Conservation (phyloP, 1,140 invertebrate genomes). For the Lineus longissimus region DNA sequence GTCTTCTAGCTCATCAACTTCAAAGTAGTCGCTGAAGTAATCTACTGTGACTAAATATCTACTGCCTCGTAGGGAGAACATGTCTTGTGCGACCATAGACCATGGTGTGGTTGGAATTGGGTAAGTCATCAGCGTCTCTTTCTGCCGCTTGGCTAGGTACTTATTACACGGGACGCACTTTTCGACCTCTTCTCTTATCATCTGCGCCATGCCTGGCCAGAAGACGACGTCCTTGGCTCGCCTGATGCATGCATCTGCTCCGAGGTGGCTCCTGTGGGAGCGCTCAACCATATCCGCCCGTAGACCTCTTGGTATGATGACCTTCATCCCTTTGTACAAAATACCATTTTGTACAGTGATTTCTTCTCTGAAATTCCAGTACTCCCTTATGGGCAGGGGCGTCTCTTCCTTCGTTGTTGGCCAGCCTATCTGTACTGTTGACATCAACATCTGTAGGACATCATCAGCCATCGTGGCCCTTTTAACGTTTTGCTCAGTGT, state of each 20-base stretch:
- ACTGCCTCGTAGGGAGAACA: background rate
- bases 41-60: constrained; percentile 13
- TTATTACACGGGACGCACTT: too few relatives aligned
- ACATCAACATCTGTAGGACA: constrained; percentile 7
- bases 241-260: constrained; percentile 15
- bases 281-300: constrained; percentile 15
- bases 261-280: constrained; percentile 20
- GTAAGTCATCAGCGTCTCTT: too few relatives aligned
- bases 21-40: constrained; percentile 22
- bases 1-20: constrained; percentile 7
- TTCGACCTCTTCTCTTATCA: background rate
- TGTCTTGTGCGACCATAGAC: background rate
- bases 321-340: constrained; percentile 21
- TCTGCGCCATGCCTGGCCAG: constrained; percentile 24
- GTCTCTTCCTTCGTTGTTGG: constrained; percentile 2
- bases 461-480: background rate
- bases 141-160: too few relatives aligned
- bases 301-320: constrained; percentile 12
- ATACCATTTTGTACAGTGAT: constrained; percentile 27
- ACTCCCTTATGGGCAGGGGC: constrained; percentile 6
- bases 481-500: background rate
- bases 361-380: constrained; percentile 21
- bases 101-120: too few relatives aligned
- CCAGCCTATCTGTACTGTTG: constrained; percentile 14
- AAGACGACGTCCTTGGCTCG: constrained; percentile 23